phyloP scores from a whole-genome alignment of 2,113 vertebrate genomes.

The Maccullochella peelii region DNA sequence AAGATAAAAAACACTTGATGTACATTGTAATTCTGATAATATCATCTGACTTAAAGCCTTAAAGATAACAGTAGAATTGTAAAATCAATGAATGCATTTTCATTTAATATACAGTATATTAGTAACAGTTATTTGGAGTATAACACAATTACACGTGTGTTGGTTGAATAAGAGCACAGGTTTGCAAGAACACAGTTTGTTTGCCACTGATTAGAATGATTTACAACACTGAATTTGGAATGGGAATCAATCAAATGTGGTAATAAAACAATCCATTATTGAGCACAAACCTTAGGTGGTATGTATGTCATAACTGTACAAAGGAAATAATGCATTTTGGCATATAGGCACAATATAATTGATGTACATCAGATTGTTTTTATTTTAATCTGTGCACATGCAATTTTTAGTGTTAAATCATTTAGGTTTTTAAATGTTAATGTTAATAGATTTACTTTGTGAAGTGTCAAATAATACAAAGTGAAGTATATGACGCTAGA shows the following conservation, averaged over 20 bases:
- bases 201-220: background rate
- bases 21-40: background rate
- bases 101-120: background rate
- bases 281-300: background rate
- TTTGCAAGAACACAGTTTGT: background rate
- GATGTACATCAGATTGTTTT: background rate
- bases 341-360: background rate
- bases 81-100: background rate
- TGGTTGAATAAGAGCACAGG: background rate
- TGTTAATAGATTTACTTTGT: background rate
- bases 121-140: background rate
- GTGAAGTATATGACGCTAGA: background rate
- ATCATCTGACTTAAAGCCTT: background rate
- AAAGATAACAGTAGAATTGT: background rate
- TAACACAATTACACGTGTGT: background rate
- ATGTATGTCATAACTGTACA: background rate
- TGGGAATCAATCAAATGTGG: background rate
- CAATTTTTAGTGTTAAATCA: background rate
- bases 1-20: background rate
- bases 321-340: too few relatives aligned
- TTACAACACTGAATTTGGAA: background rate
- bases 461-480: background rate
- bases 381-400: background rate
- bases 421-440: background rate
- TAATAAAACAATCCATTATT: background rate